Evolutionary conservation across 2,113 vertebrate species (phyloP).

Genomic region (Procapra przewalskii): DNA sequence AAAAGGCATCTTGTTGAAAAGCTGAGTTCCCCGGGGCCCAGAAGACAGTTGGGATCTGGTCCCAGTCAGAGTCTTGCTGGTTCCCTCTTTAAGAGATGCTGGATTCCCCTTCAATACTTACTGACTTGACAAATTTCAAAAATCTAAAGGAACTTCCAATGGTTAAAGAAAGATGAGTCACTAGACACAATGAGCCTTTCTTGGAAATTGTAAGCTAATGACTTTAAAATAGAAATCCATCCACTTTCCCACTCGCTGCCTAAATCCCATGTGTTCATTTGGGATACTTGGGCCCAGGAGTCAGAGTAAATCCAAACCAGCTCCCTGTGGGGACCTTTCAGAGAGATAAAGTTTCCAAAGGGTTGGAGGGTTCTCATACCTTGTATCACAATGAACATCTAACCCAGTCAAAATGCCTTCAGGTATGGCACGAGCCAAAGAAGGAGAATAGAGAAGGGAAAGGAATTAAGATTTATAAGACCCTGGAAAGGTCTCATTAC

Average conservation of each 20-base stretch:
- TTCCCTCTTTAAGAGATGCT: not conserved
- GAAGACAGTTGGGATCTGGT: not conserved
- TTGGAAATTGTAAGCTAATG: not conserved
- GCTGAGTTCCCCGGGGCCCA: not conserved
- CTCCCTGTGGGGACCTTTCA: not conserved
- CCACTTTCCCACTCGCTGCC: not conserved
- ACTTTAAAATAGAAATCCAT: constrained; percentile 44
- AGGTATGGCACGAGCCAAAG: not conserved
- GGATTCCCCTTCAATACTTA: not conserved
- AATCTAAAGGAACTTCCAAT: constrained; percentile 35
- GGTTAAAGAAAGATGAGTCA: constrained; percentile 24
- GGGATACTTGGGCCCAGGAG: not conserved
- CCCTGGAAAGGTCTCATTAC: not conserved
- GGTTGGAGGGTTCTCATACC: not conserved
- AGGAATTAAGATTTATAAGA: not conserved
- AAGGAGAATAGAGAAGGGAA: not conserved
- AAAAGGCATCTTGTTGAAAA: not conserved
- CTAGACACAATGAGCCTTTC: not conserved
- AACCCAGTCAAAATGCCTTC: not conserved
- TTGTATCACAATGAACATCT: not conserved
- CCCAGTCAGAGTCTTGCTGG: not conserved
- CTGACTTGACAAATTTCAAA: not conserved
- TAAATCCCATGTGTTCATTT: not conserved
- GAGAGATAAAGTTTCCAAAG: not conserved
- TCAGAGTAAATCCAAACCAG: not conserved